Evolutionary conservation across 2,888 invertebrate species (phyloP).

Genomic region (Ametastegia equiseti): DNA sequence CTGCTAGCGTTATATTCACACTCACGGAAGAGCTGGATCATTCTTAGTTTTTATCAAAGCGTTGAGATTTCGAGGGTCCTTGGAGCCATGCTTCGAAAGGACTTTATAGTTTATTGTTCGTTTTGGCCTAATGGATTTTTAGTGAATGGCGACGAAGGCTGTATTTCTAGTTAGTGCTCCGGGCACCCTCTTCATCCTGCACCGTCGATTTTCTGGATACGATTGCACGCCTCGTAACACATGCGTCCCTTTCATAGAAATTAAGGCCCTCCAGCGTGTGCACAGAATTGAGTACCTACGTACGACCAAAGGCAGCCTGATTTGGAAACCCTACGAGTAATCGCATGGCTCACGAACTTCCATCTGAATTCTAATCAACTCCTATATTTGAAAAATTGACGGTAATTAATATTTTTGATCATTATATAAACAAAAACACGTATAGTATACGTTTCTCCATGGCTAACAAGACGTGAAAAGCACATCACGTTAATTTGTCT

Average conservation of each 20-base stretch:
- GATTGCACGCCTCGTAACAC: conserved; percentile 30
- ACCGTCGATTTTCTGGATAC: conserved; percentile 25
- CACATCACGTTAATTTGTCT: not conserved
- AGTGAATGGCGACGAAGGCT: conserved; percentile 19
- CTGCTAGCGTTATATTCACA: not conserved
- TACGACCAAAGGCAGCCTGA: not conserved
- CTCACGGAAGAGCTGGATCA: not conserved
- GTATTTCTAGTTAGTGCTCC: conserved; percentile 27
- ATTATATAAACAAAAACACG: not conserved
- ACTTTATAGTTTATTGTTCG: conserved; percentile 33
- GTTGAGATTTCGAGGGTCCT: conserved; percentile 32
- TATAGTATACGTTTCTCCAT: not conserved
- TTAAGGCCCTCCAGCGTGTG: not conserved
- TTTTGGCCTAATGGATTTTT: conserved; percentile 38
- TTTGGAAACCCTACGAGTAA: not conserved
- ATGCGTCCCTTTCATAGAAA: conserved; percentile 40
- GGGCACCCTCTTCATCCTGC: conserved; percentile 40
- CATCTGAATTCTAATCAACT: not conserved
- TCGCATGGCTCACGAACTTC: not conserved
- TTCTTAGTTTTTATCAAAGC: conserved; percentile 31
- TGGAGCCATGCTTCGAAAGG: not conserved
- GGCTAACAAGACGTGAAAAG: not conserved
- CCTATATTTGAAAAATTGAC: not conserved
- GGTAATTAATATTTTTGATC: not conserved
- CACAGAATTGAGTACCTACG: not conserved